Base-by-base conservation (phyloP, 2,888 invertebrate species). In the Aricia artaxerxes region DNA sequence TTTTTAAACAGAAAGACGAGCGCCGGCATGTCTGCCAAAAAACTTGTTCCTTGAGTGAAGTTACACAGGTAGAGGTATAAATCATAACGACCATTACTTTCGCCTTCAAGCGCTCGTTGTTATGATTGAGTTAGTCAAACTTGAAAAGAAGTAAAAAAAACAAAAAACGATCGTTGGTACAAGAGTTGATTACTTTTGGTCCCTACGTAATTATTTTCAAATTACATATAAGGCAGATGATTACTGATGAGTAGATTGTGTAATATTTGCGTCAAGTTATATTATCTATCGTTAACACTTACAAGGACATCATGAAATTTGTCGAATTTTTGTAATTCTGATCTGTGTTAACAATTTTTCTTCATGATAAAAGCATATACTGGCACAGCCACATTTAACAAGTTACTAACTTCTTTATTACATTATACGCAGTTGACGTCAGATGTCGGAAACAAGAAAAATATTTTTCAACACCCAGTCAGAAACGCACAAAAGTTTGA, bases 401-500 rank as follows among this genome's bases (percentile, higher is more conserved):
- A 69, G 35, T 2, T 38, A 69, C 69, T 13, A 69, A 38, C 35
- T 69, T 69, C 35, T 69, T 13, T 35, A 69, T 69, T 69, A 38
- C 38, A 69, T 69, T 69, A 69, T 38, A 69, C 4, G 13, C 35
- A 38, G 4, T 69, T 69, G 69, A 69, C 69, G 69, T 16, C 24
- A 31, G 35, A 69, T 13, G 35, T 73, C 73, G n/a, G 24, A 78
- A 72, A 69, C 72, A 78, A 69, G 78, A 40, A 35, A 78, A 78
- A 16, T 72, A 38, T 73, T 40, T 73, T 44, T 73, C 44, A 73
- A 73, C 73, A 73, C 24, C 31, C 73, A 16, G 24, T 73, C 60
- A 44, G 73, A 79, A 78, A 73, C 40, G 72, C 57, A 79, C 60
- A 40, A 16, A 60, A 73, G 61, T 61, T 61, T 44, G 49, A 79